These are phyloP conservation scores for Scaptomyza caliginosa DNA, from an alignment of 2,888 invertebrate species.

Conservation along the genomic window DNA sequence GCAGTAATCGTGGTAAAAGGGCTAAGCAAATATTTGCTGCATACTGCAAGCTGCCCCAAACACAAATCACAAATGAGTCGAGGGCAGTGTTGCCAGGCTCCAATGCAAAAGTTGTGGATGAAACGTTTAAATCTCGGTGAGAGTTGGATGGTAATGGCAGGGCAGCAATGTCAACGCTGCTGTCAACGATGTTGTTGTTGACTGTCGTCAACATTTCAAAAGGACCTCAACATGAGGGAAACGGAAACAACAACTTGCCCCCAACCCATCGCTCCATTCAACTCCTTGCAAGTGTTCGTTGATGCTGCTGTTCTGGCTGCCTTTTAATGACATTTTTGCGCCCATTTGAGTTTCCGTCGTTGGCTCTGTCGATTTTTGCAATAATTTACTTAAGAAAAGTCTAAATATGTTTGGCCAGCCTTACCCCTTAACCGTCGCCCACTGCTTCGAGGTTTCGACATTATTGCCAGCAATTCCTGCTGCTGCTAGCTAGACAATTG, in stretches of 20 bases:
- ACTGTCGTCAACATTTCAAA: conserved; percentile 56
- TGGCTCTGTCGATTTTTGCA: conserved; percentile 62
- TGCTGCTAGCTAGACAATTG: conserved; percentile 53
- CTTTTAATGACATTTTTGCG: conserved; percentile 77
- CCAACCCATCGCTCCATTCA: conserved; percentile 36
- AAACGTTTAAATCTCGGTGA: conserved; percentile 9
- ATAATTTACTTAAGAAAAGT: conserved; percentile 77
- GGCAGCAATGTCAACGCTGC: conserved; percentile 15
- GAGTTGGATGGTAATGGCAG: conserved; percentile 28
- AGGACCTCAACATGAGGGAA: conserved; percentile 73
- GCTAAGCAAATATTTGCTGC: conserved; percentile 72
- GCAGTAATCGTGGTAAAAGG: conserved; percentile 51
- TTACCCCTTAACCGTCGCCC: background rate
- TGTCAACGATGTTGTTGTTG: conserved; percentile 14
- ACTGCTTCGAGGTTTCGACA: conserved; percentile 2
- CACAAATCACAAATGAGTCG: conserved; percentile 61
- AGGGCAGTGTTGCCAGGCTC: conserved; percentile 17
- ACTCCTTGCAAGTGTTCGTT: background rate
- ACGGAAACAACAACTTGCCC: conserved; percentile 76
- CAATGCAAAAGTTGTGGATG: conserved; percentile 27
- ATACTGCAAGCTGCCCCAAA: conserved; percentile 40
- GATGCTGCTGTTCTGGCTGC: conserved; percentile 27
- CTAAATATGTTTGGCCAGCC: conserved; percentile 56
- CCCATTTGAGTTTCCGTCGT: conserved; percentile 72
- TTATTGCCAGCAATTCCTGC: conserved; percentile 46